Base-by-base conservation (phyloP, 2,113 vertebrate genomes). In the Dicaeum eximium region DNA sequence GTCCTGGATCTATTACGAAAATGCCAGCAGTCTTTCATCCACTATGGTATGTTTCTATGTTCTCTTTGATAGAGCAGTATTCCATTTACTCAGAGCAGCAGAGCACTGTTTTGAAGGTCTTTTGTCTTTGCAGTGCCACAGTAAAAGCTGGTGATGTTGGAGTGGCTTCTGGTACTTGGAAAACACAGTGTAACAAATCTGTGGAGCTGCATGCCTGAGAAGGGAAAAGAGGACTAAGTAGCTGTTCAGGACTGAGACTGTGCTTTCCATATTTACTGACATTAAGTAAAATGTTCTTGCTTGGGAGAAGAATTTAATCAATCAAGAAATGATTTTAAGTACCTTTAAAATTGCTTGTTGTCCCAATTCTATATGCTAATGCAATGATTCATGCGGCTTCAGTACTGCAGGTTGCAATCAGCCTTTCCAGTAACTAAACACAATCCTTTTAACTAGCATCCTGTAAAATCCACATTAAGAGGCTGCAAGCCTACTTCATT, bases 281-380 rank as follows among this genome's bases (percentile, higher is more conserved):
- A 92, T 90, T 84, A 94, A 92, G 80, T 60, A 83, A 97, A 95
- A 90, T 69, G 21, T 71, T 95, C 93, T 73, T 95, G 69, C 92
- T 86, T 2, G 3, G 57, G 31, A 96, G 91, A 96, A 93, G 57
- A 96, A 96, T 75, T 94, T 96, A 97, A 96, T 96, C 93, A 96
- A 95, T 97, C 94, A 95, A 91, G 85, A 95, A 93, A 92, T 94
- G 40, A 96, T 92, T 97, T 96, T 95, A 96, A 96, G 95, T 95
- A 95, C 86, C 77, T 88, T 92, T 92, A 90, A 96, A 96, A 96
- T 84, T 1, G 8, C 80, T 94, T 95, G 88, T 96, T 95, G 69
- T 84, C 92, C 92, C 72, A 94, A 95, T 96, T 88, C 86, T 90
- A 35, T 92, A 95, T 96, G 94, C 80, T 97, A 96, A 94, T 97